phyloP scores from a whole-genome alignment of 2,113 vertebrate genomes.

The Lasiurus borealis region DNA sequence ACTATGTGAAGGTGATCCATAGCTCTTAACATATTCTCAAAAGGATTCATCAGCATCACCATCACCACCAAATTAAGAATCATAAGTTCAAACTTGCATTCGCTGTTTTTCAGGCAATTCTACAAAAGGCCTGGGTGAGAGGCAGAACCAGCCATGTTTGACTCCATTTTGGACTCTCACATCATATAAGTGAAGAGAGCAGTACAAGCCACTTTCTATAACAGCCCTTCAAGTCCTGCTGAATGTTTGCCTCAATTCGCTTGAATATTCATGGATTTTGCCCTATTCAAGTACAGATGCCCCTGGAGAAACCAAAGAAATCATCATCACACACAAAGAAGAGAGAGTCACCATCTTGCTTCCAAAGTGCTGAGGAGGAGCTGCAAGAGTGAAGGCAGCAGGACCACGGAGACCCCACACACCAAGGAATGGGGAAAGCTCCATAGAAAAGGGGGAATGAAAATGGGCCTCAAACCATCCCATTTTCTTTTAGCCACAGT shows the following conservation, averaged over 20 bases:
- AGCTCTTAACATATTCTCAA: background rate
- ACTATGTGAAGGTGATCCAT: background rate
- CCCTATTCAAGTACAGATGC: background rate
- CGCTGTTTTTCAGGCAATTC: background rate
- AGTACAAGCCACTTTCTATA: background rate
- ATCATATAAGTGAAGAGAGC: background rate
- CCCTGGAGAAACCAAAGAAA: background rate
- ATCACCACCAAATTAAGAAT: background rate
- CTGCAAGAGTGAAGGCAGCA: background rate
- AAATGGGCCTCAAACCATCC: background rate
- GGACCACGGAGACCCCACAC: rapidly evolving
- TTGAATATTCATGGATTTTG: background rate
- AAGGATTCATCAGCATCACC: background rate
- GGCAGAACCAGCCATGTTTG: background rate
- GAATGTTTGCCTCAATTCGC: background rate
- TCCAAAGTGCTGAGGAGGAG: background rate
- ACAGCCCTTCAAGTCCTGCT: background rate
- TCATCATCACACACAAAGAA: background rate
- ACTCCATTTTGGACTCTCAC: background rate
- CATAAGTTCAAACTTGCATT: background rate
- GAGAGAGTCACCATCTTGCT: background rate
- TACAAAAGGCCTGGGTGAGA: background rate
- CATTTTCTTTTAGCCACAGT: background rate
- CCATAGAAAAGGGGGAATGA: background rate
- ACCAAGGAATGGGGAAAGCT: background rate